These are phyloP conservation scores for Luehdorfia chinensis DNA, from an alignment of 1,140 invertebrate genomes.

Conservation along the genomic window DNA sequence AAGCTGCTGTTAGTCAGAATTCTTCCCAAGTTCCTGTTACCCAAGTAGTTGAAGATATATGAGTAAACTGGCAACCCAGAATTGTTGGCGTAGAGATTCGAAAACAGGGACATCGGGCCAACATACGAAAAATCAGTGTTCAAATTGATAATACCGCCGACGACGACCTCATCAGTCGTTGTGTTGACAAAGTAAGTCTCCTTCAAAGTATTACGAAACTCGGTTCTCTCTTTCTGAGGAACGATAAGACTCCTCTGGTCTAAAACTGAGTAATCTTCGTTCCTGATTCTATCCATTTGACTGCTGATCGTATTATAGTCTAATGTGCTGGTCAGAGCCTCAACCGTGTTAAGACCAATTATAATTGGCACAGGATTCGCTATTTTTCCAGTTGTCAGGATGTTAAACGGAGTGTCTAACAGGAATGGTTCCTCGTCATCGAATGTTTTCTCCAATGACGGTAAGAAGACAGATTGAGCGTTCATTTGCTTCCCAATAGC, in stretches of 20 bases:
- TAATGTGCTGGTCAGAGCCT: slow-evolving; percentile 52
- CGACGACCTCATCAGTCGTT: slow-evolving; percentile 44
- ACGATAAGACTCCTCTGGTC: slow-evolving; percentile 48
- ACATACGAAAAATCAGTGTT: slow-evolving; percentile 60
- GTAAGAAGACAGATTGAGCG: slow-evolving; percentile 62
- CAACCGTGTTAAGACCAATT: slow-evolving; percentile 68
- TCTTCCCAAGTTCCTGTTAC: slow-evolving; percentile 57
- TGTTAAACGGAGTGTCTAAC: slow-evolving; percentile 67
- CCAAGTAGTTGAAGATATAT: slow-evolving; percentile 61
- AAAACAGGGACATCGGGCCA: slow-evolving; percentile 52
- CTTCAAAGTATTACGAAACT: slow-evolving; percentile 42
- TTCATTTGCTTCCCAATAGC: slow-evolving; percentile 65
- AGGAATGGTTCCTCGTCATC: slow-evolving; percentile 71
- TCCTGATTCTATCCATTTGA: slow-evolving; percentile 61
- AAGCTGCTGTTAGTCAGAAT: slow-evolving; percentile 58
- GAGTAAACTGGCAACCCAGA: slow-evolving; percentile 42
- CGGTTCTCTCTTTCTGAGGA: slow-evolving; percentile 39
- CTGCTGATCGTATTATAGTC: slow-evolving; percentile 63
- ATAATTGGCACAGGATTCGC: slow-evolving; percentile 70
- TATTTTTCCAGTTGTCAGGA: slow-evolving; percentile 42
- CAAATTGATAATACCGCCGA: slow-evolving; percentile 60
- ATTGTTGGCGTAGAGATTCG: slow-evolving; percentile 49
- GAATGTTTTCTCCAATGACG: slow-evolving; percentile 67
- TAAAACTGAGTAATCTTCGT: slow-evolving; percentile 54
- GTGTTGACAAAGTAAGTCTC: slow-evolving; percentile 57